phyloP scores from a whole-genome alignment of 2,797 vertebrate species.

The Leptodactylus fallax region DNA sequence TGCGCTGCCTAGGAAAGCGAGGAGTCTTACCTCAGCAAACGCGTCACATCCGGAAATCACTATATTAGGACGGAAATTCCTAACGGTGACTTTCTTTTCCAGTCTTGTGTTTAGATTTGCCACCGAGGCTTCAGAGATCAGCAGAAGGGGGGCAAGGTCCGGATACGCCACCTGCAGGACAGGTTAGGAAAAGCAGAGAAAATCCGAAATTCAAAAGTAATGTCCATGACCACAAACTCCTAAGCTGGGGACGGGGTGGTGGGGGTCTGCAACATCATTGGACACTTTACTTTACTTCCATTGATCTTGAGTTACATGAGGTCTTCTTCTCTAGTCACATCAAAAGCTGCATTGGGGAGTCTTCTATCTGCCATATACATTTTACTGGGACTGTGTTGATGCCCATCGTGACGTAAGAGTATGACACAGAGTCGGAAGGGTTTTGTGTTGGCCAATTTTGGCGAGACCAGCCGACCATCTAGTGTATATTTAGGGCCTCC shows the following conservation, averaged over 20 bases:
- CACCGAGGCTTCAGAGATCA: constrained; percentile 90
- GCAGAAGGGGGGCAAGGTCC: constrained; percentile 83
- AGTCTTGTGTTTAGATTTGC: constrained; percentile 83
- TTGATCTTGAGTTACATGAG: neutral
- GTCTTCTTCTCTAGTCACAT: neutral
- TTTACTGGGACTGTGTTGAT: neutral
- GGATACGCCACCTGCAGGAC: constrained; percentile 82
- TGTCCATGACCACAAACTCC: neutral
- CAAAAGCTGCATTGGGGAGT: neutral
- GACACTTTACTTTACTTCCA: too few relatives aligned
- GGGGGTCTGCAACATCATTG: too few relatives aligned
- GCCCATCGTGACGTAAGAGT: neutral
- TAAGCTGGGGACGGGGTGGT: too few relatives aligned
- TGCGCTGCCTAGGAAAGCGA: neutral
- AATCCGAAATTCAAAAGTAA: neutral
- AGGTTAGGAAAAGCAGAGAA: neutral
- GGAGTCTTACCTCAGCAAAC: constrained; percentile 83
- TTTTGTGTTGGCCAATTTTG: too few relatives aligned
- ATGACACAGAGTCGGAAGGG: too few relatives aligned
- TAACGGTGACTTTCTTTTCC: constrained; percentile 79
- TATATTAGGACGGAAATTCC: constrained; percentile 92
- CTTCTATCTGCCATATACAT: neutral
- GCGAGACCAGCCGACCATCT: too few relatives aligned
- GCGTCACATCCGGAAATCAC: constrained; percentile 84
- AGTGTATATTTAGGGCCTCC: too few relatives aligned